A percentile compares a stretch with the other conserved stretches of the same genome.
Conservation (phyloP, 2,888 invertebrate genomes). For the Pollenia griseotomentosa region DNA sequence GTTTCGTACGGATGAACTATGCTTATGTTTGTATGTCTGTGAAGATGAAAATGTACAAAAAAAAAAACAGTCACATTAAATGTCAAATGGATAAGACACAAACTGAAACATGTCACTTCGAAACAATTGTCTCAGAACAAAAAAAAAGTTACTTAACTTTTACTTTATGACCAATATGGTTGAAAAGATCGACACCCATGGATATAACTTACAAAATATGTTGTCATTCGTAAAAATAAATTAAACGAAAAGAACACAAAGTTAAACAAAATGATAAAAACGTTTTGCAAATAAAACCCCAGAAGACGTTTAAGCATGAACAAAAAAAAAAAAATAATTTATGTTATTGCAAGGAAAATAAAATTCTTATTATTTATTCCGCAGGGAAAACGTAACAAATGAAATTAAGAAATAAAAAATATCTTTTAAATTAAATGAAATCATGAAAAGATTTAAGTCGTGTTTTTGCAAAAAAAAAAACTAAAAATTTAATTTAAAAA, state of each 20-base stretch:
- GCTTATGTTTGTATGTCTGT: not conserved
- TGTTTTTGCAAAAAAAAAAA: not conserved
- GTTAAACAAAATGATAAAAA: conserved; percentile 18
- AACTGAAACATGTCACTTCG: conserved; percentile 28
- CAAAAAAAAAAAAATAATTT: not conserved
- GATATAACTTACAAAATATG: not conserved
- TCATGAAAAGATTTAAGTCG: not conserved
- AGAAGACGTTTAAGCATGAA: not conserved
- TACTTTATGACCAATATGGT: conserved; percentile 33
- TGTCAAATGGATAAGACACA: conserved; percentile 20
- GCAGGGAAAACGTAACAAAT: conserved; percentile 13
- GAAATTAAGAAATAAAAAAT: conserved; percentile 25
- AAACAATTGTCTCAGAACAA: conserved; percentile 20
- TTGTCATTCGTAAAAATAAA: conserved; percentile 5
- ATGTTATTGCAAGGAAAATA: not conserved
- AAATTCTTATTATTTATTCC: conserved; percentile 5
- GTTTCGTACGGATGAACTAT: too few species aligned
- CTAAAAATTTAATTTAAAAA: not conserved
- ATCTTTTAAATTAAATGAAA: not conserved
- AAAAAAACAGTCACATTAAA: conserved; percentile 31
- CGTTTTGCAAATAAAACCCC: conserved; percentile 16
- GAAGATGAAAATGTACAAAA: conserved; percentile 11
- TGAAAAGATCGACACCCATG: conserved; percentile 8
- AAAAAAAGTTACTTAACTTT: conserved; percentile 17
- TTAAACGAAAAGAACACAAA: not conserved